These are phyloP conservation scores for Acanthornis magna DNA, from an alignment of 2,797 vertebrate species.

Conservation along the genomic window DNA sequence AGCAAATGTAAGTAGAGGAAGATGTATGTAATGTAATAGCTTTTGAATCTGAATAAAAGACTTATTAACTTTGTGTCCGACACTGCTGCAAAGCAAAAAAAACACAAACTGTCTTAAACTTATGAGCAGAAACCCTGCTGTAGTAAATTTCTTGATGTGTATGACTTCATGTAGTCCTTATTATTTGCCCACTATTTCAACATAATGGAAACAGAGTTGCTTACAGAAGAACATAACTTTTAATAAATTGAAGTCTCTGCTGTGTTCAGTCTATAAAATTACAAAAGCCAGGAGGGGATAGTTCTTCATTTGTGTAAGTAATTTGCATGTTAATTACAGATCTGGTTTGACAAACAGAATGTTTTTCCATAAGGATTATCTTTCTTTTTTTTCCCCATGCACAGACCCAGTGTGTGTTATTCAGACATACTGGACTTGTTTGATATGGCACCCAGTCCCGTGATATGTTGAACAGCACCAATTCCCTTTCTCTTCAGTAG, in stretches of 20 bases:
- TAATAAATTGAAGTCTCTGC: neutral
- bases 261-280: neutral
- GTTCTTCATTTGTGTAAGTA: neutral
- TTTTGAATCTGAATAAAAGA: constrained; percentile 61
- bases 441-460: neutral
- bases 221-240: neutral
- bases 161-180: neutral
- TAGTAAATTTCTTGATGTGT: neutral
- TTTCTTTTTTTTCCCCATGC: neutral
- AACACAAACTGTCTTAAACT: neutral
- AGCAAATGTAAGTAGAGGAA: constrained; percentile 38
- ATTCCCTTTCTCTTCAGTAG: neutral
- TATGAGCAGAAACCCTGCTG: neutral
- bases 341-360: neutral
- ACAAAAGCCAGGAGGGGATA: neutral
- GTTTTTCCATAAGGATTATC: neutral
- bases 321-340: constrained; percentile 21
- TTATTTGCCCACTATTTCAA: neutral
- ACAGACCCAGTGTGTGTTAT: neutral
- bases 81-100: neutral
- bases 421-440: neutral
- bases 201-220: constrained; percentile 8
- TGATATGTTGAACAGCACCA: neutral
- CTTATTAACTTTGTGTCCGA: constrained; percentile 26
- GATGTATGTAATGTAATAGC: constrained; percentile 48